Base-by-base conservation (phyloP, 1,140 invertebrate species). In the Euwallacea similis region DNA sequence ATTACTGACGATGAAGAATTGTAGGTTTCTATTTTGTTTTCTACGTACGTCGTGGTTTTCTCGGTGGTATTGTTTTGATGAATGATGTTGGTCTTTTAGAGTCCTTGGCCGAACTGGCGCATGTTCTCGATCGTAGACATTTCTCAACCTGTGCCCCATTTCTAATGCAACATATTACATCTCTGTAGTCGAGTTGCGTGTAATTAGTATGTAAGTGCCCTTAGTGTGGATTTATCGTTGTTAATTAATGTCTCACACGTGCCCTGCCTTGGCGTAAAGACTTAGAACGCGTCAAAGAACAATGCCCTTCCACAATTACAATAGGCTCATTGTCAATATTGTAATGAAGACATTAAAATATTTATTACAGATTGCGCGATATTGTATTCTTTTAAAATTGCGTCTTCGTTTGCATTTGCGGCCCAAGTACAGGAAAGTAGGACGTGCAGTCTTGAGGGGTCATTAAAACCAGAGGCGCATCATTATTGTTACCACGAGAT, bases 291-390 rank as follows among this genome's bases (percentile, higher is more conserved):
- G 41, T 33, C 42, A 60, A 64, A 59, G 62, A 66, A 66, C 64
- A 66, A 66, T 66, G 54, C 53, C 64, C 58, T 42, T 11, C 41
- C 55, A 58, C 64, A 66, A 66, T 66, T 66, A 66, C 64, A 66
- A 66, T 56, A 13, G 64, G 42, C 53, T 56, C 58, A 66, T 66
- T 66, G 64, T 66, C 64, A 56, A 66, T 66, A 66, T 66, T 66
- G 21, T 66, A 66, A 66, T 66, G 64, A 66, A 66, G 64, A 66
- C 54, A 66, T 66, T 66, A 66, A 66, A 66, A 66, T 66, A 66
- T 66, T 56, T 43, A 65, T 54, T 54, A 53, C 15, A 65, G 63
- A 65, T 53, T 65, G 63, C 54, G 63, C 47, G 21, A 33, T 33
- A 33, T 33, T 33, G 21, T 33, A 33, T 33, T 33, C 21, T 33